Percentiles rank a stretch among this genome's conserved stretches.
These are phyloP conservation scores for Origma solitaria DNA, from an alignment of 2,113 vertebrate species.

Conservation along the genomic window DNA sequence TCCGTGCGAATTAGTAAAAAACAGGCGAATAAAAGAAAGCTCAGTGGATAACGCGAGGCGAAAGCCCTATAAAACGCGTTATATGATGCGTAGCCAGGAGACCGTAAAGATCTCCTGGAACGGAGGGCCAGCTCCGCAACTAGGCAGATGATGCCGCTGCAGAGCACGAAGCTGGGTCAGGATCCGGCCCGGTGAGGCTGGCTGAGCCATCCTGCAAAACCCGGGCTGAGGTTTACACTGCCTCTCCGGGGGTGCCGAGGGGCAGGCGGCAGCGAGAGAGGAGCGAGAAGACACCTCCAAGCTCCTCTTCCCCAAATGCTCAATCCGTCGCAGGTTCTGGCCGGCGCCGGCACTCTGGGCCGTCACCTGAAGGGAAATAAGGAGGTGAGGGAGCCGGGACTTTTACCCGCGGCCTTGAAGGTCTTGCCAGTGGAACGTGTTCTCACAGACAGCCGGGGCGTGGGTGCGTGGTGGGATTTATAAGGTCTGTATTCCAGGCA, in stretches of 20 bases:
- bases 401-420: neutral
- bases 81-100: neutral
- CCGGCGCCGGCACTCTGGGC: too few species aligned
- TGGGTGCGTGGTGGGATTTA: conserved; percentile 3
- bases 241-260: neutral
- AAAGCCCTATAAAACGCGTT: neutral
- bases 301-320: neutral
- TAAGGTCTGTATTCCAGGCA: neutral
- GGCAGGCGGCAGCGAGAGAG: neutral
- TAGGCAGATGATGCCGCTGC: neutral
- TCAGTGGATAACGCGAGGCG: neutral
- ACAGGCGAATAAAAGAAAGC: neutral
- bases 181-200: neutral
- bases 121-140: neutral
- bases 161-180: neutral
- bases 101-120: neutral
- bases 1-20: neutral
- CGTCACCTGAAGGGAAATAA: neutral
- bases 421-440: conserved; percentile 4
- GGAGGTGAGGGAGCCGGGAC: neutral
- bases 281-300: neutral
- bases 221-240: neutral
- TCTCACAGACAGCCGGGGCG: neutral
- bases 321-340: neutral
- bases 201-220: neutral